Percentiles rank a stretch among this genome's conserved stretches.
phyloP scores from a whole-genome alignment of 2,113 vertebrate genomes.

The Pleuronectes platessa region DNA sequence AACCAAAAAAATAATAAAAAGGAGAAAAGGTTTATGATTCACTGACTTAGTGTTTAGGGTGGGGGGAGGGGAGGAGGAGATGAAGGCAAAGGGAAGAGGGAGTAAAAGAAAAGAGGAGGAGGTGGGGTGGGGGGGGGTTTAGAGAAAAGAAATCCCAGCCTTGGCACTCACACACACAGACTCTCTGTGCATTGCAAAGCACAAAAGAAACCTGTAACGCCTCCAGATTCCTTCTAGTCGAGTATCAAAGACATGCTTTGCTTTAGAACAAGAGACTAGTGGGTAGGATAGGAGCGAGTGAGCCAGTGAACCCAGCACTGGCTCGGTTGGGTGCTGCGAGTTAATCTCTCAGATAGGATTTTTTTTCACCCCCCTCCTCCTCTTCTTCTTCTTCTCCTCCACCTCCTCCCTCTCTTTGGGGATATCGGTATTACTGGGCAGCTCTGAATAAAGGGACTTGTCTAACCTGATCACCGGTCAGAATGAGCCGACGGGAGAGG shows the following conservation, averaged over 20 bases:
- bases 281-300: constrained; percentile 76
- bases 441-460: constrained; percentile 70
- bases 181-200: constrained; percentile 66
- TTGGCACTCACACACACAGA: constrained; percentile 73
- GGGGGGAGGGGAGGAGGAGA: constrained; percentile 66
- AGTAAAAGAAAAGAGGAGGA: constrained; percentile 42
- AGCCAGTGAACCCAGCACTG: constrained; percentile 74
- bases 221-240: constrained; percentile 84
- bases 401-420: constrained; percentile 69
- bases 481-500: constrained; percentile 49
- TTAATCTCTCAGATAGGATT: constrained; percentile 80
- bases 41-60: constrained; percentile 67
- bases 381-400: constrained; percentile 28
- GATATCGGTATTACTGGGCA: constrained; percentile 67
- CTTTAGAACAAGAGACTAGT: constrained; percentile 80
- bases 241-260: constrained; percentile 84
- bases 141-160: constrained; percentile 78
- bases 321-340: constrained; percentile 76
- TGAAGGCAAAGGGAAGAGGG: constrained; percentile 59
- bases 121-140: constrained; percentile 30
- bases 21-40: constrained; percentile 67
- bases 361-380: constrained; percentile 31
- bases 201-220: constrained; percentile 86
- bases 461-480: constrained; percentile 75
- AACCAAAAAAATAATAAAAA: neutral